Evolutionary conservation across 2,113 vertebrate genomes (phyloP).

Genomic region (Ornithorhynchus anatinus): DNA sequence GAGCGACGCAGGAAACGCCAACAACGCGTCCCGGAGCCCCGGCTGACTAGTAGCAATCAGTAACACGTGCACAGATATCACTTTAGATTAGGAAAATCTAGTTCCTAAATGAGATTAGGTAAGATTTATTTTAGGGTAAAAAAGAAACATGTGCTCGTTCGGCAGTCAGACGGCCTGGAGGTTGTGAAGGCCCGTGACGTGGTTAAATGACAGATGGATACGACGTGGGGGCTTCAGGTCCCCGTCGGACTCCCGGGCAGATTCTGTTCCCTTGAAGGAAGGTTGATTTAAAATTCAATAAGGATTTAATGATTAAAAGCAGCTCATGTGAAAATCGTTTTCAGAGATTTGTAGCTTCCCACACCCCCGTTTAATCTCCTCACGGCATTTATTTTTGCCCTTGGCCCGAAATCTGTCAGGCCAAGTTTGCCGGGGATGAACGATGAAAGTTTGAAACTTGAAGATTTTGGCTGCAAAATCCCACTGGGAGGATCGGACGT

Average conservation of each 20-base stretch:
- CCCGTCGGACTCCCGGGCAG: not conserved
- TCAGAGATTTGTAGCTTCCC: not conserved
- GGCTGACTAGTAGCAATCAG: too few relatives aligned
- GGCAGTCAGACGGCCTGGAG: not conserved
- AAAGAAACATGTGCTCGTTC: not conserved
- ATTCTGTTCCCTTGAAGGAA: not conserved
- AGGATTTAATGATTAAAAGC: not conserved
- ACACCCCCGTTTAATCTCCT: not conserved
- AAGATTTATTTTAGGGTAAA: not conserved
- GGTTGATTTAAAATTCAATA: not conserved
- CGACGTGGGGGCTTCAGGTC: not conserved
- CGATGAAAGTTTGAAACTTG: too few relatives aligned
- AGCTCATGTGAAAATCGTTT: not conserved
- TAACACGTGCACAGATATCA: not conserved
- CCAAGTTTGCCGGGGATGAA: too few relatives aligned
- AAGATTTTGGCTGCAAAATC: too few relatives aligned
- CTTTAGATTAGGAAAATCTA: not conserved
- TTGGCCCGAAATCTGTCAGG: too few relatives aligned
- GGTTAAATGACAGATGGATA: not conserved
- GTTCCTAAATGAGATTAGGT: not conserved
- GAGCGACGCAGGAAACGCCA: too few relatives aligned
- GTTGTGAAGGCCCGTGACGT: not conserved
- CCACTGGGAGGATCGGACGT: not conserved
- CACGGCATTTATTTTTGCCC: not conserved
- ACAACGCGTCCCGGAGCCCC: too few relatives aligned